A percentile compares a stretch with the other conserved stretches of the same genome.
phyloP scores from a whole-genome alignment of 2,888 invertebrate genomes.

The Epinotia ramella region DNA sequence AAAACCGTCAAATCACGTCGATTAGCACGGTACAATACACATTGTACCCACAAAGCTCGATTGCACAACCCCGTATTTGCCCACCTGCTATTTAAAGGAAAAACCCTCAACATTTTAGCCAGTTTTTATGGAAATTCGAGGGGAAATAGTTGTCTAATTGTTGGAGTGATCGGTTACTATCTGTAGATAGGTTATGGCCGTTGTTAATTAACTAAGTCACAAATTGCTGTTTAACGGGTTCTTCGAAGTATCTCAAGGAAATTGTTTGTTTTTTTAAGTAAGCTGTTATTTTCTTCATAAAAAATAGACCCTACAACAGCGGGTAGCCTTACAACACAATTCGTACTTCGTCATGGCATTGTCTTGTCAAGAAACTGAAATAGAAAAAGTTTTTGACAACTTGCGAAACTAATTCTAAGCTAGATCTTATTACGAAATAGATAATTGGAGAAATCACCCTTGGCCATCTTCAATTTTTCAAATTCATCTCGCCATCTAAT shows the following conservation, averaged over 20 bases:
- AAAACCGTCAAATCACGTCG: constrained; percentile 81
- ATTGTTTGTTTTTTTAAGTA: too few species aligned
- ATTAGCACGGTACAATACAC: constrained; percentile 81
- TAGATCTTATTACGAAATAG: background rate
- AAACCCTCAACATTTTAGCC: constrained; percentile 59
- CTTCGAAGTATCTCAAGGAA: too few species aligned
- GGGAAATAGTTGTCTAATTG: constrained; percentile 56
- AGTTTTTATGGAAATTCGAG: constrained; percentile 71
- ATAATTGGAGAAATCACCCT: background rate
- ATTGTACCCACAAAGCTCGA: constrained; percentile 72
- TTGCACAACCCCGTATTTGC: constrained; percentile 76
- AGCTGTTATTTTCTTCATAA: too few species aligned
- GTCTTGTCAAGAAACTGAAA: background rate
- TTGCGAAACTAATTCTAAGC: background rate
- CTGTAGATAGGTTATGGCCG: background rate
- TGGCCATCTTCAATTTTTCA: background rate
- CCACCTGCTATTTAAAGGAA: constrained; percentile 75
- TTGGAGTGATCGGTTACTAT: constrained; percentile 1
- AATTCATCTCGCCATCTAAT: background rate
- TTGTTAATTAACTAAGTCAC: background rate
- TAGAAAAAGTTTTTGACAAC: background rate
- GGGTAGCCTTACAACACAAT: too few species aligned
- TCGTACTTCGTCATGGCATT: background rate
- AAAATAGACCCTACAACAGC: too few species aligned
- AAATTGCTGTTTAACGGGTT: background rate